Evolutionary conservation across 2,113 vertebrate species (phyloP).

Genomic region (Cebus imitator): DNA sequence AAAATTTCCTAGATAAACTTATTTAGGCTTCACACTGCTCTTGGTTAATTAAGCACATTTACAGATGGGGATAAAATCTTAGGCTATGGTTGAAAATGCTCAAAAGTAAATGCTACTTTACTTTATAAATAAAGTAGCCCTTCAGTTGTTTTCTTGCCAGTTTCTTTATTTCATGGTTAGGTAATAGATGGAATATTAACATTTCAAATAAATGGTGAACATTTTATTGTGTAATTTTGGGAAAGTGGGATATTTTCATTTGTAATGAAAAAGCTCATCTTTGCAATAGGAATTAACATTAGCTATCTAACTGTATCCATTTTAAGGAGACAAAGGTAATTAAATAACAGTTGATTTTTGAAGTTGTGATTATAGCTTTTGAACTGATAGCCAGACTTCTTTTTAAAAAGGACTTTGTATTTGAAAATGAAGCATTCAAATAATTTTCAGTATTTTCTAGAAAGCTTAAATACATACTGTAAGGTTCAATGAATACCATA

Average conservation of each 20-base stretch:
- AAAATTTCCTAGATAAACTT: background rate
- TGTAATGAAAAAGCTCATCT: background rate
- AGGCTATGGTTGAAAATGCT: background rate
- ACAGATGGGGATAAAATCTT: background rate
- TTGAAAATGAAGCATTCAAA: constrained; percentile 12
- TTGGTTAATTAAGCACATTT: background rate
- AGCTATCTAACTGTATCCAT: background rate
- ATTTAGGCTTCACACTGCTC: background rate
- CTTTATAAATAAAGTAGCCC: background rate
- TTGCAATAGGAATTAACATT: background rate
- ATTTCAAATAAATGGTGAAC: background rate
- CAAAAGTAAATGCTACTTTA: background rate
- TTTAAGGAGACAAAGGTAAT: background rate
- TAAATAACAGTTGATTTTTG: background rate
- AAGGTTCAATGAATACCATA: background rate
- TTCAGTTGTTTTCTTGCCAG: background rate
- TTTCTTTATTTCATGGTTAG: background rate
- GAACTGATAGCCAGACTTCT: background rate
- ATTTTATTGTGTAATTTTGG: background rate
- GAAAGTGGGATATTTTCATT: constrained; percentile 1
- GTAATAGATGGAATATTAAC: background rate
- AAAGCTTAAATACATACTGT: background rate
- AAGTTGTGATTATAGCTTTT: background rate
- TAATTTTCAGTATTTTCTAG: background rate
- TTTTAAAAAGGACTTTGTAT: background rate